Base-by-base conservation (phyloP, 2,113 vertebrate species). In the Antigone vipio region DNA sequence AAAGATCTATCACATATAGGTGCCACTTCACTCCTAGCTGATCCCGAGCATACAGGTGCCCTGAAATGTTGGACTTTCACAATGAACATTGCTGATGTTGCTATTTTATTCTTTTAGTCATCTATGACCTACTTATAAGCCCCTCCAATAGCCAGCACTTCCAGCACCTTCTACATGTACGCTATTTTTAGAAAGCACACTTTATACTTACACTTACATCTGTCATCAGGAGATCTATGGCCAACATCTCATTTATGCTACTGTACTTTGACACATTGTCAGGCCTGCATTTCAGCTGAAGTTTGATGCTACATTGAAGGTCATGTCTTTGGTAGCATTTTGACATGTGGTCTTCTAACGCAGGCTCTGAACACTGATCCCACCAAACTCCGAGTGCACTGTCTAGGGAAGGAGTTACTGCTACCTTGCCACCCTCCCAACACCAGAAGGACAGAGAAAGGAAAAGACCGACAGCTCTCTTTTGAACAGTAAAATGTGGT, bases 161-260 rank as follows among this genome's bases (percentile, higher is more conserved):
- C 81, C 90, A 96, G 83, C 92, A 96, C 53, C 96, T 97, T 95
- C 94, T 91, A 81, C 74, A 86, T 82, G 34, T 0, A 42, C 8
- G 6, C 88, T 97, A 94, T 97, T 97, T 98, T 97, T 97, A 97
- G 97, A 83, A 69, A 75, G 67, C 53, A 69, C 79, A 58, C 94
- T 95, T 97, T 86, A 96, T 85, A 71, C 53, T 88, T 72, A 62
- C 55, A 77, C 75, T 95, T 91, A 88, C 47, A 77, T 92, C 95
- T 96, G 94, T 95, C 95, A 59, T 47, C 86, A 22, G 62, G 32
- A 88, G 86, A 78, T 94, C 89, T 81, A 88, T 4, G 5, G 95
- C 94, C 94, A 96, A 77, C 29, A 32, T 94, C 86, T 93, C 62
- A 71, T 92, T 92, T 93, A 92, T 89, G 92, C 94, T 97, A 95